Base-by-base conservation (phyloP, 1,140 invertebrate genomes). In the Dryas iulia region DNA sequence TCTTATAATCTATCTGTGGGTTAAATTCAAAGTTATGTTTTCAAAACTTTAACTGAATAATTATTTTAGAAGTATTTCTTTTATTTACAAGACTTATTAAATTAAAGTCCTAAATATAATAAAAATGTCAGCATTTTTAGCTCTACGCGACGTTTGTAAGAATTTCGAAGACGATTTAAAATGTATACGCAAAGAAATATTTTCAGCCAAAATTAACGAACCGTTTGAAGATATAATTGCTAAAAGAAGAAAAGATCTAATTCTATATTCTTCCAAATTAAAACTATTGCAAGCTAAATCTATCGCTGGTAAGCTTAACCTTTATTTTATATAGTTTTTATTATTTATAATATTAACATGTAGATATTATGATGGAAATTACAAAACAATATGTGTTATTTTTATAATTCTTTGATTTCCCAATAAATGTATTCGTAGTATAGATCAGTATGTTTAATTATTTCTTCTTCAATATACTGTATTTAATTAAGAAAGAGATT, bases 211-310 rank as follows among this genome's bases (percentile, higher is more conserved):
- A 76, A 59, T 81, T 0, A 59, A 63, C 10, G 81, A 83, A 60
- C 52, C 66, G 8, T 84, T 82, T 25, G 86, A 90, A 80, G 78
- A 86, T 60, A 31, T 70, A 11, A 59, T 88, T 47, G 33, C 70
- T 0, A 84, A 85, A 33, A 88, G 83, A 76, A 47, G 79, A 10
- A 71, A 68, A 30, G 80, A 89, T 73, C 61, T 87, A 24, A 60
- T 64, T 0, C 65, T 88, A 10, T 74, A 77, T 63, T 81, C 73
- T 12, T 81, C 86, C 0, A 90, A 90, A 79, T 72, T 84, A 25
- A 78, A 76, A 39, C 63, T 88, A 10, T 74, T 90, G 47, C 69
- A 74, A 59, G 87, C 82, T 1, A 84, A 83, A 72, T 58, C 74
- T n/a, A 6, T 74, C 24, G 62, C 83, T 26, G 68, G 87, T 89